phyloP scores from a whole-genome alignment of 64 coral and sea anemone genomes.

The Orbicella faveolata region DNA sequence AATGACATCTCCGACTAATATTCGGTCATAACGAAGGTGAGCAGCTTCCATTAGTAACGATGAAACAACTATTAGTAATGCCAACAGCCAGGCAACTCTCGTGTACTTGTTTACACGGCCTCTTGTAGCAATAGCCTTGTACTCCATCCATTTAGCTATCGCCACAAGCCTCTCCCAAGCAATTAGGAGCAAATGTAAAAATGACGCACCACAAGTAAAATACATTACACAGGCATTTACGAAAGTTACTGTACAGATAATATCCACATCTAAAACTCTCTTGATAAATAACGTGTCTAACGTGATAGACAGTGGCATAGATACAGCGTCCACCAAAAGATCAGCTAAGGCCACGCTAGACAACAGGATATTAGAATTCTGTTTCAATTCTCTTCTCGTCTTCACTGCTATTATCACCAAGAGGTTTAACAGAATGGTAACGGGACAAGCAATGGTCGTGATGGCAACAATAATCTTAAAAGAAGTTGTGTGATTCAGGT shows the following conservation, averaged over 20 bases:
- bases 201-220: neutral
- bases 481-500: neutral
- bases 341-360: too few relatives aligned
- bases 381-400: neutral
- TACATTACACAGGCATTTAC: neutral
- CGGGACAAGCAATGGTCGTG: neutral
- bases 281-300: neutral
- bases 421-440: neutral
- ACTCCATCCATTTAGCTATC: neutral
- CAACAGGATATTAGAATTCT: neutral
- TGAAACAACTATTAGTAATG: neutral
- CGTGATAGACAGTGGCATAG: neutral
- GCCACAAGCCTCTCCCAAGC: constrained; percentile 14
- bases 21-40: neutral
- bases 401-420: neutral
- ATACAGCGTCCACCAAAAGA: too few relatives aligned
- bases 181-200: neutral
- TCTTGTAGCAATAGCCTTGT: neutral
- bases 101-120: neutral
- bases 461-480: neutral
- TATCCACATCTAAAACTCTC: neutral
- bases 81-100: neutral
- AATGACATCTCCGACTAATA: neutral
- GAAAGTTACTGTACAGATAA: neutral
- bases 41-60: neutral